phyloP scores from a whole-genome alignment of 2,797 vertebrate species.

The Crocodylus rhombifer region DNA sequence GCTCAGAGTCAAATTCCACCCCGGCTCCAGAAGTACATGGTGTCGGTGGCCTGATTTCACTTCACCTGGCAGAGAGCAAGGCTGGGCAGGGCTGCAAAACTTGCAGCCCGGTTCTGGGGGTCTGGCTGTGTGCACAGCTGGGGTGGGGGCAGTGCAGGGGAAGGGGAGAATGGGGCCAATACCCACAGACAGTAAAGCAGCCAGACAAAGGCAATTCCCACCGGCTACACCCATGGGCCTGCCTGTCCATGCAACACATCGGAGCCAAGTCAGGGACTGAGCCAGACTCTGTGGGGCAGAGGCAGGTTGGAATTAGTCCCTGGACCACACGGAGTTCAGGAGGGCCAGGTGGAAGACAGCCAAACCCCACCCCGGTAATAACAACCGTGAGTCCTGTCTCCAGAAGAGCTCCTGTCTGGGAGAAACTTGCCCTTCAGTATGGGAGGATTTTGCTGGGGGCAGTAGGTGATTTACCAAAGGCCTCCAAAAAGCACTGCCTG shows the following conservation, averaged over 20 bases:
- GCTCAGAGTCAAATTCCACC: background rate
- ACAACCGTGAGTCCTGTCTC: background rate
- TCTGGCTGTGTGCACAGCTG: background rate
- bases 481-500: background rate
- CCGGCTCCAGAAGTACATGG: background rate
- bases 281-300: background rate
- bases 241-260: background rate
- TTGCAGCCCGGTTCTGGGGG: background rate
- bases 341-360: background rate
- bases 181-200: background rate
- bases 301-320: background rate
- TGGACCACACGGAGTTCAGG: background rate
- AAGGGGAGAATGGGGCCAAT: no score
- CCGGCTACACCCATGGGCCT: background rate
- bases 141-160: background rate
- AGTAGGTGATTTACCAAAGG: background rate
- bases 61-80: background rate
- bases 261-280: background rate
- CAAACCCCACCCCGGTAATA: background rate
- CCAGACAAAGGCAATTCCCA: background rate
- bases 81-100: background rate
- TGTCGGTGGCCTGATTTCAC: background rate
- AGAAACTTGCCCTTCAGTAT: fast-evolving
- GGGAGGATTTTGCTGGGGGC: fast-evolving
- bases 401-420: background rate